These are phyloP conservation scores for Lithophane socia DNA, from an alignment of 2,888 invertebrate genomes.

Conservation along the genomic window DNA sequence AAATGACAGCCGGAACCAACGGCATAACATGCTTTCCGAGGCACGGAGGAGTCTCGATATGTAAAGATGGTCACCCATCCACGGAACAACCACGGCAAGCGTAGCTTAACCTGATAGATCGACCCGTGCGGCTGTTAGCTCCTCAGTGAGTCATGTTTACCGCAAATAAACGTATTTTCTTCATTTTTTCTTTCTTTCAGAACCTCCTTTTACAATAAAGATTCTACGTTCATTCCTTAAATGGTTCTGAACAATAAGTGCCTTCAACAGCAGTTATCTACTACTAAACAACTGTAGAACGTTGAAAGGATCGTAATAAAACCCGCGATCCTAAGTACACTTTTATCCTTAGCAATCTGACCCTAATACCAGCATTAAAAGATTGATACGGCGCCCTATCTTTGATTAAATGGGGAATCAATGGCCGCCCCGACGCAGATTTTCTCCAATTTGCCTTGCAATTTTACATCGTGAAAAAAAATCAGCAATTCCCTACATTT, in stretches of 20 bases:
- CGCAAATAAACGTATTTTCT: no score
- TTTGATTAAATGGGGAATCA: constrained; percentile 25
- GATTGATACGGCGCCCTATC: constrained; percentile 14
- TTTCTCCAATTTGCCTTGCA: not conserved
- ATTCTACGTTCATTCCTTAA: not conserved
- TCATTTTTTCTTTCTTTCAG: no score
- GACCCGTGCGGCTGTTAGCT: no score
- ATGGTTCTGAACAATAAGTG: not conserved
- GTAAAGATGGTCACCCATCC: no score
- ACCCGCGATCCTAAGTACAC: not conserved
- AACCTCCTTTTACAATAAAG: not conserved
- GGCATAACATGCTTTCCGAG: no score
- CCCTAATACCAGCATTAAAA: constrained; percentile 25
- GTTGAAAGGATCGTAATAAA: constrained; percentile 9
- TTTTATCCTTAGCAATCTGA: constrained; percentile 18
- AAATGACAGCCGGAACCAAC: no score
- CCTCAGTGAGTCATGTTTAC: no score
- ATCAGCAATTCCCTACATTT: no score
- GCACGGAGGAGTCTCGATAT: no score
- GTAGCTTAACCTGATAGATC: no score
- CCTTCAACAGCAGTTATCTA: not conserved
- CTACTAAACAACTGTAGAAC: constrained; percentile 6
- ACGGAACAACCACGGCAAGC: no score
- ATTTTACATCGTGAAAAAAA: no score
- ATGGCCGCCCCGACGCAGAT: not conserved